Evolutionary conservation across 2,888 invertebrate genomes (phyloP).

Genomic region (Caenorhabditis sulstoni): DNA sequence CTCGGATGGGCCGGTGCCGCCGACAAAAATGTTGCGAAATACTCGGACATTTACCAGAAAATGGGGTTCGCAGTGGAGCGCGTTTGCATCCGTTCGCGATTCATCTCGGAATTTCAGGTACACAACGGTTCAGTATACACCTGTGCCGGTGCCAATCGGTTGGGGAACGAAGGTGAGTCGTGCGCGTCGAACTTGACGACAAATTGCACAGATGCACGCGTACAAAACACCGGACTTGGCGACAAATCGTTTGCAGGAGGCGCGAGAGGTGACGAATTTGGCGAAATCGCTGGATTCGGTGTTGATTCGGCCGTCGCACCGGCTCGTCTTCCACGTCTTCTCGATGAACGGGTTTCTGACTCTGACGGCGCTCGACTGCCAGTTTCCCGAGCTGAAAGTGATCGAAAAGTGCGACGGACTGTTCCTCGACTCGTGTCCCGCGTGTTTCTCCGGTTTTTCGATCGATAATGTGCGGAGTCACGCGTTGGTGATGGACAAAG

Average conservation of each 20-base stretch:
- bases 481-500: constrained; percentile 52
- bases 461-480: constrained; percentile 27
- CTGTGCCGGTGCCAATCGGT: constrained; percentile 22
- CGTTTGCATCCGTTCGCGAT: neutral
- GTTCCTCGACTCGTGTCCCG: constrained; percentile 53
- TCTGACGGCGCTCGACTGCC: constrained; percentile 30
- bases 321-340: constrained; percentile 40
- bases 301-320: constrained; percentile 26
- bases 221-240: too few relatives aligned
- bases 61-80: constrained; percentile 27
- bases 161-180: constrained; percentile 40
- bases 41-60: constrained; percentile 47
- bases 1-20: constrained; percentile 60
- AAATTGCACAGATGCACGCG: too few relatives aligned
- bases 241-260: constrained; percentile 16
- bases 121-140: constrained; percentile 50
- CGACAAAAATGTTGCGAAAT: constrained; percentile 50
- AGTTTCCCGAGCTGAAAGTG: constrained; percentile 43
- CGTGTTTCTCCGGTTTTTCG: constrained; percentile 9
- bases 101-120: constrained; percentile 24
- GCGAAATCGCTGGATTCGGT: constrained; percentile 30
- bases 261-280: constrained; percentile 33
- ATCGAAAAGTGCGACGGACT: constrained; percentile 52
- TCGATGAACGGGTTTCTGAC: constrained; percentile 54
- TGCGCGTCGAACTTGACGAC: constrained; percentile 1